Conservation (phyloP, 1,140 invertebrate species). For the Drosophila watanabei region DNA sequence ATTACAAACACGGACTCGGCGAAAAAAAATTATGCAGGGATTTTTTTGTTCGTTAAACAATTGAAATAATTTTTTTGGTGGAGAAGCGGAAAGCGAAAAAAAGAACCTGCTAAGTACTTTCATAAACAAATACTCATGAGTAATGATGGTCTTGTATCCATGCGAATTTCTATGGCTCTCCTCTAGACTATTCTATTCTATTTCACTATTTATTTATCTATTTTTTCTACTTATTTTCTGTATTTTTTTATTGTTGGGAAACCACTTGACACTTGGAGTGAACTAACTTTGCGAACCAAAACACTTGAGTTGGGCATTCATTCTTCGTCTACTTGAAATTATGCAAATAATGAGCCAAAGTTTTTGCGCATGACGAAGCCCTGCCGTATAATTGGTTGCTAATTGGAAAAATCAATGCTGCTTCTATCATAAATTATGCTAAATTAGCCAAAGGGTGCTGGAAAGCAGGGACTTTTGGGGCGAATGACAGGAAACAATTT, state of each 20-base stretch:
- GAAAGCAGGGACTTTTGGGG: background rate
- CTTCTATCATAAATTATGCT: slow-evolving; percentile 41
- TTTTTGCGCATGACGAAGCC: slow-evolving; percentile 36
- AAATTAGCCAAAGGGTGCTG: slow-evolving; percentile 39
- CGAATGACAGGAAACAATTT: slow-evolving; percentile 53
- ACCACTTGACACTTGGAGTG: slow-evolving; percentile 76
- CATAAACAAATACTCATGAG: slow-evolving; percentile 76
- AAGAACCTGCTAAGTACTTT: slow-evolving; percentile 69
- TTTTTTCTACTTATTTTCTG: background rate
- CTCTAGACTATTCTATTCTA: slow-evolving; percentile 1
- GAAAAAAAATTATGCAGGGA: slow-evolving; percentile 55
- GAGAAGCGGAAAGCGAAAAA: background rate
- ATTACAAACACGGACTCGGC: slow-evolving; percentile 56
- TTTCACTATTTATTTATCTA: slow-evolving; percentile 11
- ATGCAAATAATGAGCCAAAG: slow-evolving; percentile 48
- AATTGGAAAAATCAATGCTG: slow-evolving; percentile 74
- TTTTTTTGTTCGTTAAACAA: slow-evolving; percentile 63
- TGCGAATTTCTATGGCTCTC: slow-evolving; percentile 7
- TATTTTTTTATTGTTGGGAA: slow-evolving; percentile 2
- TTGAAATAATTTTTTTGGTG: slow-evolving; percentile 50
- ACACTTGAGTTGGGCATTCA: slow-evolving; percentile 29
- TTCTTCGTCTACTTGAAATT: slow-evolving; percentile 12
- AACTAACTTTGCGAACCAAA: slow-evolving; percentile 33
- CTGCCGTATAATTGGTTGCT: slow-evolving; percentile 65
- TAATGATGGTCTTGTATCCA: slow-evolving; percentile 35